Evolutionary conservation across 2,113 vertebrate genomes (phyloP), one percentile per base, ranked within the genome.

Genomic region (Gymnocephalus cernua): DNA sequence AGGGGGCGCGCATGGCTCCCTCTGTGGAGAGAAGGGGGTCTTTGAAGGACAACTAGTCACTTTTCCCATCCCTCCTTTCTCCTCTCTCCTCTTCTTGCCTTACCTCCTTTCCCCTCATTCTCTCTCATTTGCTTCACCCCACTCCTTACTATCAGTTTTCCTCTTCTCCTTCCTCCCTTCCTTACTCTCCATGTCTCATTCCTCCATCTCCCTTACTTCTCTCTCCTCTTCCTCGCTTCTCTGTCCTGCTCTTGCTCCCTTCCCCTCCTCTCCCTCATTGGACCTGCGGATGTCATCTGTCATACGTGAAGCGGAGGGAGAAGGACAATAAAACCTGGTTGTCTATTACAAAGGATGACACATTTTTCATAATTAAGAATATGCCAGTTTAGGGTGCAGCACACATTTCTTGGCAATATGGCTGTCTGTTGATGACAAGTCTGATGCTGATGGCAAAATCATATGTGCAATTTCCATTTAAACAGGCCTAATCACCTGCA

Each of bases 41-140:
- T 91, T 93, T 93, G 95, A 96, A 94, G 95, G 95, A 95, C 95
- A 95, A 96, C 95, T 65, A 90, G 94, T 95, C 95, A 91, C 89
- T 95, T 94, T 92, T 91, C 71, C 79, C 62, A 67, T 76, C 61
- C 53, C 83, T 87, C 74, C 67, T 61, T 80, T 56, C 75, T 87
- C 82, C 64, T 67, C 70, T 85, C 62, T 69, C 67, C 73, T 73
- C 50, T 50, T 65, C 57, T 76, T 51, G 14, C 48, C 78, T 88
- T 83, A 59, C 66, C 77, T 82, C 56, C 54, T 32, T 63, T 48
- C 51, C 74, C 10, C 71, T 73, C 75, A 64, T 77, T 65, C 71
- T 64, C 65, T 67, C 19, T 63, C 53, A 35, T 57, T 67, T 64
- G 44, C 69, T 53, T 57, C 48, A 13, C 54, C 64, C 79, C 47